These are phyloP conservation scores for Galeopterus variegatus DNA, from an alignment of 2,113 vertebrate species.

Conservation along the genomic window DNA sequence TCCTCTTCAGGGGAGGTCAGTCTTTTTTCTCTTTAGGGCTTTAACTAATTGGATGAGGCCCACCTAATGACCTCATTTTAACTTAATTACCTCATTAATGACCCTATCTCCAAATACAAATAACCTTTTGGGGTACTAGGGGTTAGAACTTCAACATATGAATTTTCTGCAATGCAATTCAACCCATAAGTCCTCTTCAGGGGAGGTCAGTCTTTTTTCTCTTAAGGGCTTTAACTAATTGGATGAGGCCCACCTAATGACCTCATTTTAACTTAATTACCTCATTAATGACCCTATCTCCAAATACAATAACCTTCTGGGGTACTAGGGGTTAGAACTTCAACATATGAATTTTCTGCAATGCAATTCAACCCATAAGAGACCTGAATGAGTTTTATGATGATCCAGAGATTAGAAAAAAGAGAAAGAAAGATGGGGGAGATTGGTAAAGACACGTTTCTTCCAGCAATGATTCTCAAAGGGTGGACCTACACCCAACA, in stretches of 20 bases:
- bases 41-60: background rate
- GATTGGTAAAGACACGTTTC: background rate
- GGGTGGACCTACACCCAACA: no score
- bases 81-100: background rate
- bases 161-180: background rate
- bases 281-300: background rate
- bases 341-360: background rate
- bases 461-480: background rate
- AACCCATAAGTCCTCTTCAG: background rate
- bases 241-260: background rate
- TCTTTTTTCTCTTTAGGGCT: background rate
- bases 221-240: background rate
- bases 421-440: background rate
- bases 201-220: background rate
- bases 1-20: background rate
- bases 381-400: background rate
- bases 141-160: background rate
- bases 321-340: background rate
- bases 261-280: background rate
- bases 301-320: background rate
- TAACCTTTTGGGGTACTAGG: background rate
- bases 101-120: background rate
- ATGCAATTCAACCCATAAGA: background rate
- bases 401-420: background rate
- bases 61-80: background rate